Conservation (phyloP, 1,140 invertebrate genomes). For the Brachystomella parvula region DNA sequence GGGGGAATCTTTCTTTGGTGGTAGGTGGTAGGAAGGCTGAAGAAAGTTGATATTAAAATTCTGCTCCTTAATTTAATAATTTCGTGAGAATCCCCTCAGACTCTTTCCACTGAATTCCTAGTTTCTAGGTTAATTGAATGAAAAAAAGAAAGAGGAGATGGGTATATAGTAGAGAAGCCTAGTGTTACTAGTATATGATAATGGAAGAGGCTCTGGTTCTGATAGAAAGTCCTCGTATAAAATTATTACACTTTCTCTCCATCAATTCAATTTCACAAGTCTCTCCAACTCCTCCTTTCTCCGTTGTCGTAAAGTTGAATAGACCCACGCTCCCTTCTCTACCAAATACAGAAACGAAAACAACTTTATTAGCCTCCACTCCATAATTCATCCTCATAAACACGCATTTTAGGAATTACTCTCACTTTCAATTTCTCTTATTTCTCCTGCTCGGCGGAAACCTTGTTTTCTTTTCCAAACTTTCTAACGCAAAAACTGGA, state of each 20-base stretch:
- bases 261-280: neutral
- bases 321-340: neutral
- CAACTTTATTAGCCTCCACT: neutral
- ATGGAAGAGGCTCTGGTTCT: too few species aligned
- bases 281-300: neutral
- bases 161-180: neutral
- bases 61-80: neutral
- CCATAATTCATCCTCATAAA: neutral
- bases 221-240: neutral
- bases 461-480: too few species aligned
- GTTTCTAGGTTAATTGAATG: neutral
- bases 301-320: neutral
- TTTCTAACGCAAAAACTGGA: too few species aligned
- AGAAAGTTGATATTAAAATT: neutral
- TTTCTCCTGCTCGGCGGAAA: neutral
- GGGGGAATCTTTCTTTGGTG: neutral
- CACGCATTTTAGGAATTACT: neutral
- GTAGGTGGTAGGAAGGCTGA: too few species aligned
- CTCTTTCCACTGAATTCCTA: neutral
- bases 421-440: neutral
- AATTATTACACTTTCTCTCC: neutral
- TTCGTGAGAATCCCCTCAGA: neutral
- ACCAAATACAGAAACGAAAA: neutral
- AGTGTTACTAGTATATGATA: too few species aligned
- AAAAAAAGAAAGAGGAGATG: neutral